Evolutionary conservation across 2,113 vertebrate species (phyloP), one percentile per base, ranked within the genome.

Genomic region (Nesogale talazaci): DNA sequence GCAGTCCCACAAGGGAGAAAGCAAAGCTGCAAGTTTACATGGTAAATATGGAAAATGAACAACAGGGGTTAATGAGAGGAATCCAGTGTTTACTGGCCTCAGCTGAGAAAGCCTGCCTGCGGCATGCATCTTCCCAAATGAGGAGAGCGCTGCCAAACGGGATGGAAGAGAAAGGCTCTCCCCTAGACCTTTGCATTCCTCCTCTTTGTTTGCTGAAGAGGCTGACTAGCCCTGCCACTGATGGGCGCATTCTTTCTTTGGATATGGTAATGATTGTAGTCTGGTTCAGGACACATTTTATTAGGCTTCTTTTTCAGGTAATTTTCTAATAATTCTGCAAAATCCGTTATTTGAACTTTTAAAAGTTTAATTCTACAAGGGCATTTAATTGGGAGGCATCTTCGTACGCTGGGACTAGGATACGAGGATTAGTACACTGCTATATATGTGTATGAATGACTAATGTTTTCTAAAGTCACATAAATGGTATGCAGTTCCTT

Each of bases 241-340:
- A 67, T 16, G 16, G 61, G 57, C 25, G 42, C 78, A 52, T 69
- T 88, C 52, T 74, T 89, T 69, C 59, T 88, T 89, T 85, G 46
- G 46, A 42, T 56, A 65, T 77, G 75, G 61, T 81, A 61, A 80
- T 89, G 2, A n/a, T 27, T 87, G 89, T 69, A 38, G 63, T 84
- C 76, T 89, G 36, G 20, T 75, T 76, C 31, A 5, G 29, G 29
- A 78, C 77, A 34, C 0, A 0, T 74, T 83, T 72, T 31, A 42
- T 89, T 77, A 29, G 42, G 67, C 29, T 11, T 42, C 61, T 23
- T 90, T 81, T 91, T 91, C 52, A 91, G 59, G 56, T 91, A 12
- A 89, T 92, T 93, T 91, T 89, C n/a, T 38, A 42, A 56, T 77
- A 67, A 83, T 63, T 40, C 31, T 86, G 36, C 31, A 86, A 82